Base-by-base conservation (phyloP, 2,797 vertebrate genomes). In the Pantherophis vulpinus region DNA sequence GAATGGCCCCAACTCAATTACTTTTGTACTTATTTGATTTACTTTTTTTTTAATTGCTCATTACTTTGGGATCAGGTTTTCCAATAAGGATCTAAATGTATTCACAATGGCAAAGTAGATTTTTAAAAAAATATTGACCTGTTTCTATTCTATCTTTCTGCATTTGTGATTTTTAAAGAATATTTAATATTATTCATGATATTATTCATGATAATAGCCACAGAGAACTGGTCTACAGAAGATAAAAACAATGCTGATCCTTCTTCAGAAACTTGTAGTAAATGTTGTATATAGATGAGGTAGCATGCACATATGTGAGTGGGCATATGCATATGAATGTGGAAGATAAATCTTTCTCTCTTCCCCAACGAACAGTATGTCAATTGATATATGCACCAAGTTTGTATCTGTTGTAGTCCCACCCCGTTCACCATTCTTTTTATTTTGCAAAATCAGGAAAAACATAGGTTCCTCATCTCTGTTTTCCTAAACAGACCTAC, bases 1-100 rank as follows among this genome's bases (percentile, higher is more conserved):
- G 14, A 79, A 92, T n/a, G 27, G 93, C 79, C 61, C 59, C 5
- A 61, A 89, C 56, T 54, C 87, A 90, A 92, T 92, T 86, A 58
- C 59, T 91, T 54, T 89, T 89, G 66, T 86, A 66, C 86, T 58
- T 32, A 86, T 88, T 91, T 89, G 66, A 93, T 86, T 86, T 74
- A 59, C 51, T 66, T 89, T 90, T 93, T 93, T 86, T 93, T 47
- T 5, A 51, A 70, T 91, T 54, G 47, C 58, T 47, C n/a, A 55
- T 16, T 51, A 58, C 60, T 86, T 91, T 87, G 70, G 91, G 87
- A 66, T 58, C 29, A 60, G 59, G 86, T 25, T 66, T 93, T 66
- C 90, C 20, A 14, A 25, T 66, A 83, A 27, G 87, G 20, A 92
- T 63, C 86, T 86, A 42, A 74, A 32, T 86, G 20, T 94, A 29